A percentile compares a stretch with the other conserved stretches of the same genome.
Evolutionary conservation across 2,797 vertebrate species (phyloP).

Genomic region (Anomalospiza imberbis): DNA sequence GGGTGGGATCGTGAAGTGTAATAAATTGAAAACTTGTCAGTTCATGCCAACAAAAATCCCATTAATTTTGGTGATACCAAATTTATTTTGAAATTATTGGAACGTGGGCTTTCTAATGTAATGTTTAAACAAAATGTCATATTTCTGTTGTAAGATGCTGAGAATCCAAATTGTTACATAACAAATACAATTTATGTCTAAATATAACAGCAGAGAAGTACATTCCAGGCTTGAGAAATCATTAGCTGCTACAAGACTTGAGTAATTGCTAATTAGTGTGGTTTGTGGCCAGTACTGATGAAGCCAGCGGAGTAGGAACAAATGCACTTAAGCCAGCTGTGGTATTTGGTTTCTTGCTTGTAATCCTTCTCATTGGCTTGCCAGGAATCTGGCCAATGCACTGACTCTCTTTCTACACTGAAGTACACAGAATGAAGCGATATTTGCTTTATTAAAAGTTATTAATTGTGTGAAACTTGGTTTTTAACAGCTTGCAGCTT

Average conservation of each 20-base stretch:
- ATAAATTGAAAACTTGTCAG: neutral
- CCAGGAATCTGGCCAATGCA: neutral
- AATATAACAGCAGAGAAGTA: neutral
- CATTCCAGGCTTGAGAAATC: neutral
- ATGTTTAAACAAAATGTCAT: neutral
- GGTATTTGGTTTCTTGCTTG: neutral
- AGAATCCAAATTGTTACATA: neutral
- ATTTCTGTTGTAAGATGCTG: neutral
- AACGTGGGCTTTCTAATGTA: neutral
- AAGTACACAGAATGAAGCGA: neutral
- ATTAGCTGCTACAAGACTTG: neutral
- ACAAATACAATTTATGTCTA: neutral
- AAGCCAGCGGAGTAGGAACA: neutral
- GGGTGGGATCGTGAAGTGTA: neutral
- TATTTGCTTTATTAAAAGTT: neutral
- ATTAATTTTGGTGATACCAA: neutral
- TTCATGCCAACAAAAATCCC: neutral
- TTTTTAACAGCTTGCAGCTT: neutral
- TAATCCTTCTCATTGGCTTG: neutral
- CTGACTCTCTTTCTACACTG: neutral
- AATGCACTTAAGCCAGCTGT: neutral
- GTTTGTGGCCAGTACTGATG: neutral
- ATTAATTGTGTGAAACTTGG: neutral
- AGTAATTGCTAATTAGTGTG: neutral
- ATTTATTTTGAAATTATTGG: neutral